These are phyloP conservation scores for Pollenia labialis DNA, from an alignment of 2,888 invertebrate genomes.

Conservation along the genomic window DNA sequence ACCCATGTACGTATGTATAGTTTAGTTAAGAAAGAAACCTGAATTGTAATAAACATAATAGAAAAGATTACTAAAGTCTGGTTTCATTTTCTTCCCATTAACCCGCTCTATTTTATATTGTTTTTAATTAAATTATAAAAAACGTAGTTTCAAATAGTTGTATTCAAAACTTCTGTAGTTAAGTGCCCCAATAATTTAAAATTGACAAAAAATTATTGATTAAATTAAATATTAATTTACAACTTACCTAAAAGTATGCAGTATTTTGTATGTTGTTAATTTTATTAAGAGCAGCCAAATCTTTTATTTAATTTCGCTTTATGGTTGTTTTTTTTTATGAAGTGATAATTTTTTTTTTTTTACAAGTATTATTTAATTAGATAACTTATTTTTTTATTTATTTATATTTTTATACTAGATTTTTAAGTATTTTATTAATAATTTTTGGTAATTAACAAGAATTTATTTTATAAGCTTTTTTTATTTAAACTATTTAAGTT, in stretches of 20 bases:
- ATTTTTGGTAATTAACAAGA: background rate
- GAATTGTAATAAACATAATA: too few relatives aligned
- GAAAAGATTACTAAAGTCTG: too few relatives aligned
- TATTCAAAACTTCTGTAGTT: too few relatives aligned
- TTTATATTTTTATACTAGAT: background rate
- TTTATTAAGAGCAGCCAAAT: constrained; percentile 2
- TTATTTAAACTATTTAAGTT: constrained; percentile 2
- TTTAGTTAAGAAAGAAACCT: too few relatives aligned
- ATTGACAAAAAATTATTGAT: background rate
- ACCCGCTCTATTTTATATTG: too few relatives aligned
- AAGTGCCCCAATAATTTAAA: too few relatives aligned
- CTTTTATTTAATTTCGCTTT: background rate
- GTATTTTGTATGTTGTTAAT: background rate
- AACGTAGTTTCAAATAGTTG: too few relatives aligned
- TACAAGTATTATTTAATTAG: background rate
- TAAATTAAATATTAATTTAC: background rate
- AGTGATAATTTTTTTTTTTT: constrained; percentile 8
- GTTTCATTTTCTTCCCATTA: too few relatives aligned
- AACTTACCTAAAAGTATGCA: constrained; percentile 19
- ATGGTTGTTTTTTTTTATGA: background rate
- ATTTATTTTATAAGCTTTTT: background rate
- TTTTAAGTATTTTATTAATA: constrained; percentile 1
- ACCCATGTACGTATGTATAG: too few relatives aligned
- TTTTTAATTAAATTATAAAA: too few relatives aligned
- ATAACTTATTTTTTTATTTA: background rate